Evolutionary conservation across 2,113 vertebrate genomes (phyloP).

Genomic region (Pedionomus torquatus): DNA sequence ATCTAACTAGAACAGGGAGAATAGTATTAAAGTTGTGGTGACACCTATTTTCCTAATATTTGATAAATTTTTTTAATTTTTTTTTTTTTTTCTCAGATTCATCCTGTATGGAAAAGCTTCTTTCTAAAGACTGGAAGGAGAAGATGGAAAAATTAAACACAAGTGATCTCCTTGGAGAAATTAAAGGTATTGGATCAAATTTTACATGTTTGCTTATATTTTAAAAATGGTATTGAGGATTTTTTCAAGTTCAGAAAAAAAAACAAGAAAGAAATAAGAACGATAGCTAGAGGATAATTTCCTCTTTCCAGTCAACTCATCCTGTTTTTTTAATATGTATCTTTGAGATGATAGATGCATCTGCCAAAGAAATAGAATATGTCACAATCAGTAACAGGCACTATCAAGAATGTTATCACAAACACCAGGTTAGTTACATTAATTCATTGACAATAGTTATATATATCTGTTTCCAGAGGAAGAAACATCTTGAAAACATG

Average conservation of each 20-base stretch:
- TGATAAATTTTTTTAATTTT: not conserved
- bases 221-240: not conserved
- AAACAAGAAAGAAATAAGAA: not conserved
- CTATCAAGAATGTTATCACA: not conserved
- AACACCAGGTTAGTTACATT: not conserved
- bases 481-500: not conserved
- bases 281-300: not conserved
- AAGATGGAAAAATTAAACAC: conserved; percentile 99
- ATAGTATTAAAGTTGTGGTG: not conserved
- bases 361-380: not conserved
- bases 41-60: not conserved
- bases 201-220: not conserved
- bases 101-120: conserved; percentile 96
- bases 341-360: not conserved
- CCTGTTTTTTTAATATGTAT: not conserved
- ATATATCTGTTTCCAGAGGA: not conserved
- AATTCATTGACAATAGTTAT: not conserved
- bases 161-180: conserved; percentile 94
- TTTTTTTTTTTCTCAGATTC: conserved; percentile 79
- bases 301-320: not conserved
- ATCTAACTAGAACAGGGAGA: not conserved
- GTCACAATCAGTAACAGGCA: not conserved
- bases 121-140: conserved; percentile 99
- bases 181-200: conserved; percentile 88
- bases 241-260: not conserved